Conservation (phyloP, 2,888 invertebrate species). For the Hemicrepidius hirtus region DNA sequence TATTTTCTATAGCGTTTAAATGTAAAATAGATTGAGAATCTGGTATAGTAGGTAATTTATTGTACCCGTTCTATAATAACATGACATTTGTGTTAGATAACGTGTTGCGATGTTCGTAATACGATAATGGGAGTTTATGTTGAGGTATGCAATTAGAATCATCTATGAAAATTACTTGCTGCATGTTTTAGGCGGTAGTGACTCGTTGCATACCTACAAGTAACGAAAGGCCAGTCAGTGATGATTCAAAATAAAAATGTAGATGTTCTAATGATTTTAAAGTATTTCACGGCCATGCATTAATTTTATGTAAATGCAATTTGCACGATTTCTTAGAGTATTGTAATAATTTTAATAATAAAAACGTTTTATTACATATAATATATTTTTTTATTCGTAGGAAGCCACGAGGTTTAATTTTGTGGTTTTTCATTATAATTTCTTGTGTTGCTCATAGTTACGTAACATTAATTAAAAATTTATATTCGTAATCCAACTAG, state of each 20-base stretch:
- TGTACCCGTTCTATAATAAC: slow-evolving; percentile 36
- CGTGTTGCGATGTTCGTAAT: slow-evolving; percentile 33
- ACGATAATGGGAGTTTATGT: slow-evolving; percentile 37
- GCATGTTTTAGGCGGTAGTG: slow-evolving; percentile 12
- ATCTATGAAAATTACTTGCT: slow-evolving; percentile 16
- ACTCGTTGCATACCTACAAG: slow-evolving; percentile 8
- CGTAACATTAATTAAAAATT: too few species aligned
- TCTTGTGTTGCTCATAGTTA: too few species aligned
- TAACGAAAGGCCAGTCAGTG: slow-evolving; percentile 19
- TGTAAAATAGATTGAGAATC: slow-evolving; percentile 15
- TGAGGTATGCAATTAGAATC: slow-evolving; percentile 40
- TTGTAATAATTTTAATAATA: not conserved
- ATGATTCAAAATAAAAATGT: slow-evolving; percentile 16
- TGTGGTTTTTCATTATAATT: too few species aligned
- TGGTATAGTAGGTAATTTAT: slow-evolving; percentile 29
- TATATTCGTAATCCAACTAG: too few species aligned
- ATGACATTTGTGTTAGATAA: slow-evolving; percentile 47
- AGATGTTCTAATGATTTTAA: slow-evolving; percentile 13
- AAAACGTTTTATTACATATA: too few species aligned
- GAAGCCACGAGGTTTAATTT: too few species aligned
- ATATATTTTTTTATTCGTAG: too few species aligned
- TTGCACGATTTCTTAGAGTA: not conserved
- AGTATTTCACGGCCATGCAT: slow-evolving; percentile 18
- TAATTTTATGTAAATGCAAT: slow-evolving; percentile 19
- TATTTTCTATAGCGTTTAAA: too few species aligned